Conservation (phyloP, 2,888 invertebrate species). For the Congeria kusceri region DNA sequence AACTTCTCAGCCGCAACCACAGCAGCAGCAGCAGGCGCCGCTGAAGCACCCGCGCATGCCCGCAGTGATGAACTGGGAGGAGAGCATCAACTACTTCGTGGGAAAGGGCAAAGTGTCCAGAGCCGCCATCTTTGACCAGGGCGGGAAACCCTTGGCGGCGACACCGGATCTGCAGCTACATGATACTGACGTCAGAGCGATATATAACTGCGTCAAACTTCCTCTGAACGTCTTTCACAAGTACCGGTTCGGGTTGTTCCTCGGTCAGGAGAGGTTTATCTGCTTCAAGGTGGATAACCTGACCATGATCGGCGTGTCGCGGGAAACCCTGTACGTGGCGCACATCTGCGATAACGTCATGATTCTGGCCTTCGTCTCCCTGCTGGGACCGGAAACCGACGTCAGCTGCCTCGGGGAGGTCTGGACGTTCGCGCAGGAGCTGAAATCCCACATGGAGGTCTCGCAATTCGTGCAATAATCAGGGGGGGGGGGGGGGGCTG, state of each 20-base stretch:
- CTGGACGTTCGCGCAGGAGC: constrained; percentile 71
- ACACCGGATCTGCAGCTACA: constrained; percentile 62
- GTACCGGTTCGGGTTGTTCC: constrained; percentile 65
- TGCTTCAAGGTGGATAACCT: constrained; percentile 66
- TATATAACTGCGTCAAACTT: constrained; percentile 58
- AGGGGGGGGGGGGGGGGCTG: not conserved
- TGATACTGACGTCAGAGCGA: constrained; percentile 66
- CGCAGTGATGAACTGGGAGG: constrained; percentile 64
- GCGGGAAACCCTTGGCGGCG: constrained; percentile 66
- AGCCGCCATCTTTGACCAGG: constrained; percentile 67
- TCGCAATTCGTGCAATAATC: constrained; percentile 66
- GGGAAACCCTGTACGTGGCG: constrained; percentile 66
- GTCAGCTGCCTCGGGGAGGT: constrained; percentile 69
- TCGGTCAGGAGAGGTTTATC: constrained; percentile 60
- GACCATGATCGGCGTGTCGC: constrained; percentile 66
- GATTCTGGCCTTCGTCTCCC: constrained; percentile 65
- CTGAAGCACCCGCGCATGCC: constrained; percentile 27
- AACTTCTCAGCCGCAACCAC: not conserved
- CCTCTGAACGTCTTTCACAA: constrained; percentile 63
- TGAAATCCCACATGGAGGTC: constrained; percentile 68
- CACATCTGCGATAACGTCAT: constrained; percentile 67
- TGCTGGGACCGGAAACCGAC: constrained; percentile 42
- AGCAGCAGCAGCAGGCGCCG: constrained; percentile 15
- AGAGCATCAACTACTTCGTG: constrained; percentile 67
- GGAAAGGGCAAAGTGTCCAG: constrained; percentile 63